Evolutionary conservation across 2,797 vertebrate genomes (phyloP).

Genomic region (Distichodus sexfasciatus): DNA sequence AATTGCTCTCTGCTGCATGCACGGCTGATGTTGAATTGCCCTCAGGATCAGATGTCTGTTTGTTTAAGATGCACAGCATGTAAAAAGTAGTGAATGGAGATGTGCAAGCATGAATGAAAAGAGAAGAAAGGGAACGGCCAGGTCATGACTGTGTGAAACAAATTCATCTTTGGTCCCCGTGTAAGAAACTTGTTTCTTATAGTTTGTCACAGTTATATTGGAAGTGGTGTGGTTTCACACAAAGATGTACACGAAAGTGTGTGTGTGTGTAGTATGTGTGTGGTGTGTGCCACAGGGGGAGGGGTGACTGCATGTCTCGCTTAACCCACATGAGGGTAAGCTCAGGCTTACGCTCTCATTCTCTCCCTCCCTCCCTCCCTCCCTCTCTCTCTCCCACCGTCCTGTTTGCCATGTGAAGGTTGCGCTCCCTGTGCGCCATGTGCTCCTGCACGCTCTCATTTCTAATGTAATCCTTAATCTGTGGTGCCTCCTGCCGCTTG

Average conservation of each 20-base stretch:
- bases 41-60: constrained; percentile 3
- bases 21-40: neutral
- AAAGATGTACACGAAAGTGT: too few species aligned
- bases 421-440: constrained; percentile 39
- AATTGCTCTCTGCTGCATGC: constrained; percentile 1
- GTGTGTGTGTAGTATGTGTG: neutral
- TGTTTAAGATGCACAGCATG: constrained; percentile 14
- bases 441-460: constrained; percentile 46
- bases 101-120: neutral
- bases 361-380: constrained; percentile 8
- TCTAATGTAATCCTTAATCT: constrained; percentile 56
- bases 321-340: constrained; percentile 32
- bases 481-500: constrained; percentile 42
- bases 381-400: constrained; percentile 10
- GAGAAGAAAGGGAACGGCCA: neutral
- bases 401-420: neutral
- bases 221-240: constrained; percentile 22
- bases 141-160: too few species aligned
- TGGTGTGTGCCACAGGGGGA: constrained; percentile 1
- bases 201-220: too few species aligned
- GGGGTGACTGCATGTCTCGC: constrained; percentile 15
- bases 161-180: too few species aligned
- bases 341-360: constrained; percentile 8
- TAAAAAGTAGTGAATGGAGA: neutral
- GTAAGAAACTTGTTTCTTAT: too few species aligned